These are phyloP conservation scores for Ceratosolen fusciceps DNA, from an alignment of 1,140 invertebrate species.

Conservation along the genomic window DNA sequence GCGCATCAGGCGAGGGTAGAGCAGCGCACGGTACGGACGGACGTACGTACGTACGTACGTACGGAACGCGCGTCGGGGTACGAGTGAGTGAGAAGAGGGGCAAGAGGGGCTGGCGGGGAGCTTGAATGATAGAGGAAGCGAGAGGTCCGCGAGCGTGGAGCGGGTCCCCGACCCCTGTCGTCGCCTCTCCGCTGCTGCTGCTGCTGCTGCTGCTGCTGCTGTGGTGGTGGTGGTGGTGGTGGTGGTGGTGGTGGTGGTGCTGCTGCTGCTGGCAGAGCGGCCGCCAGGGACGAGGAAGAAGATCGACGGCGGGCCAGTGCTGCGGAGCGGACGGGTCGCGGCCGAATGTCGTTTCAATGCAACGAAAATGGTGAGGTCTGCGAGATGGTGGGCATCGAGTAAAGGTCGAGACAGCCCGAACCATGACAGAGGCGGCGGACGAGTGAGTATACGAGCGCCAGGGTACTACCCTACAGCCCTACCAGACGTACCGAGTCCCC, in stretches of 20 bases:
- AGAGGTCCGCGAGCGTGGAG: slow-evolving; percentile 10
- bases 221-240: neutral
- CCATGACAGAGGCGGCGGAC: slow-evolving; percentile 72
- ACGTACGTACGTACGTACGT: too few species aligned
- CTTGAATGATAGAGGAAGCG: slow-evolving; percentile 36
- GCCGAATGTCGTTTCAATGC: slow-evolving; percentile 70
- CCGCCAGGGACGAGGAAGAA: neutral
- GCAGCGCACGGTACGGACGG: slow-evolving; percentile 23
- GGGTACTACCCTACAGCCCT: neutral
- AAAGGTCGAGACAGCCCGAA: slow-evolving; percentile 66
- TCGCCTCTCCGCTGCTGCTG: slow-evolving; percentile 5
- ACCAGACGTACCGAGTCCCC: neutral
- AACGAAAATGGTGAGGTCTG: slow-evolving; percentile 71
- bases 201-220: neutral
- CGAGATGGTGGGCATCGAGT: slow-evolving; percentile 68
- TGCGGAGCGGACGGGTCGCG: slow-evolving; percentile 36
- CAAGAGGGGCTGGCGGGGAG: slow-evolving; percentile 35
- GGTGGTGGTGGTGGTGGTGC: slow-evolving; percentile 12
- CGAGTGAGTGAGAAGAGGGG: slow-evolving; percentile 30
- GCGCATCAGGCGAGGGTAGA: slow-evolving; percentile 15
- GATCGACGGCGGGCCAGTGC: neutral
- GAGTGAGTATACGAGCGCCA: slow-evolving; percentile 66
- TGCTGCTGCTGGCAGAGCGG: neutral
- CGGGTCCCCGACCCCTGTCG: slow-evolving; percentile 46
- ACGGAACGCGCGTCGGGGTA: neutral